These are phyloP conservation scores for Ectemnius cavifrons DNA, from an alignment of 2,888 invertebrate species.

Conservation along the genomic window DNA sequence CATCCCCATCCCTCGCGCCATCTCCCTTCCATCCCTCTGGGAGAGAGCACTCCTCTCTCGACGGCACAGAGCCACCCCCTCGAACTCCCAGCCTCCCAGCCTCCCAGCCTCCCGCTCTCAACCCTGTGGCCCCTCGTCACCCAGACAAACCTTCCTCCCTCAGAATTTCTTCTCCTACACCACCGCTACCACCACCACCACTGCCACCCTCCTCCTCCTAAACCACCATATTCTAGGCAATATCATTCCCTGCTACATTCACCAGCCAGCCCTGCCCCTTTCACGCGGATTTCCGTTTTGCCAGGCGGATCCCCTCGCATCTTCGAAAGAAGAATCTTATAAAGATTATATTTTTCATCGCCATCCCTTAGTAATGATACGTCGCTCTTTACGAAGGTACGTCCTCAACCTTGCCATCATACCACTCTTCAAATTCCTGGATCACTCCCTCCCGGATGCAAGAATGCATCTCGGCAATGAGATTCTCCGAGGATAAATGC, in stretches of 20 bases:
- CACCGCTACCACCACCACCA: too few species aligned
- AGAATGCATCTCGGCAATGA: too few species aligned
- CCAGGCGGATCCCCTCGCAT: constrained; percentile 52
- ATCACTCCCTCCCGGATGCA: too few species aligned
- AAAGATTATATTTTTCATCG: constrained; percentile 59
- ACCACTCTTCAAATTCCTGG: not conserved
- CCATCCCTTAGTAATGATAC: constrained; percentile 16
- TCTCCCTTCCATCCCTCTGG: constrained; percentile 21
- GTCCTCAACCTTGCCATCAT: constrained; percentile 6
- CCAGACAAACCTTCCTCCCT: not conserved
- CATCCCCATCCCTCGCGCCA: constrained; percentile 45
- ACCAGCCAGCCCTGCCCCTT: not conserved
- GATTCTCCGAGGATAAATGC: too few species aligned
- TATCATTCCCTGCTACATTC: constrained; percentile 19
- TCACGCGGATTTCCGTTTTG: constrained; percentile 55
- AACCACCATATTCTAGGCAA: not conserved
- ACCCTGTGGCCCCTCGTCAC: not conserved
- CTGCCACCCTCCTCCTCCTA: not conserved
- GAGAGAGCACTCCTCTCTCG: not conserved
- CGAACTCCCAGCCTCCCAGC: not conserved
- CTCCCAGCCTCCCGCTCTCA: not conserved
- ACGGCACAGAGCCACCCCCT: not conserved
- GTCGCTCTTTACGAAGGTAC: not conserved
- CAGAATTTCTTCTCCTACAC: constrained; percentile 7
- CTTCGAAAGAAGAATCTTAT: constrained; percentile 49